These are phyloP conservation scores for Helicolenus hilgendorfi DNA, from an alignment of 2,797 vertebrate species.

Conservation along the genomic window DNA sequence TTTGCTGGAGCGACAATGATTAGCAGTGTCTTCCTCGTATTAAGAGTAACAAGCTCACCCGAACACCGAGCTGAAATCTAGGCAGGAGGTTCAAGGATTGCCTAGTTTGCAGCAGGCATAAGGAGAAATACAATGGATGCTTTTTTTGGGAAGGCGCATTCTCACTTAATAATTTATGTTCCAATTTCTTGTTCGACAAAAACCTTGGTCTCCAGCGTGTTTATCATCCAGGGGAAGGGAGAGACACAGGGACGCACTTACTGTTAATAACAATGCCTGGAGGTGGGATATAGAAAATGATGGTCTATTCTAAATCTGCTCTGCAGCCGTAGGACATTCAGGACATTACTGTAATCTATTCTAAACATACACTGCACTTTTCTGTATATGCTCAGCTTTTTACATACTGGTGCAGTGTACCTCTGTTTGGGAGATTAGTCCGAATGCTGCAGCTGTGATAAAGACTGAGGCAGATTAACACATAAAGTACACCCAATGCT, in stretches of 20 bases:
- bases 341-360: slow-evolving; percentile 46
- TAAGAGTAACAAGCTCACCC: slow-evolving; percentile 41
- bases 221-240: slow-evolving; percentile 58
- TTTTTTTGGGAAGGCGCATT: slow-evolving; percentile 34
- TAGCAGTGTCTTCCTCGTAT: slow-evolving; percentile 36
- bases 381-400: slow-evolving; percentile 5
- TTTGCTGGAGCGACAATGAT: slow-evolving; percentile 19
- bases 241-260: slow-evolving; percentile 28
- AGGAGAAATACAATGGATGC: slow-evolving; percentile 45
- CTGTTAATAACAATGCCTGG: slow-evolving; percentile 65
- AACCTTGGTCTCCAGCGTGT: slow-evolving; percentile 42
- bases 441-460: slow-evolving; percentile 15
- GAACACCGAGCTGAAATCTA: slow-evolving; percentile 24
- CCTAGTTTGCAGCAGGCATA: slow-evolving; percentile 43
- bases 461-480: slow-evolving; percentile 37
- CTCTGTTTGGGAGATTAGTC: slow-evolving; percentile 31
- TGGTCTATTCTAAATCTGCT: slow-evolving; percentile 50
- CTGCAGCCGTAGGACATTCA: slow-evolving; percentile 33
- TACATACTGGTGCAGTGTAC: neutral
- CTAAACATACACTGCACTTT: slow-evolving; percentile 22
- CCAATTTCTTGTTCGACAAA: slow-evolving; percentile 71
- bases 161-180: slow-evolving; percentile 75
- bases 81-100: slow-evolving; percentile 18
- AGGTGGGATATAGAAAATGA: slow-evolving; percentile 52
- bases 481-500: neutral